These are phyloP conservation scores for Harmothoe impar DNA, from an alignment of 2,888 invertebrate genomes.

Conservation along the genomic window DNA sequence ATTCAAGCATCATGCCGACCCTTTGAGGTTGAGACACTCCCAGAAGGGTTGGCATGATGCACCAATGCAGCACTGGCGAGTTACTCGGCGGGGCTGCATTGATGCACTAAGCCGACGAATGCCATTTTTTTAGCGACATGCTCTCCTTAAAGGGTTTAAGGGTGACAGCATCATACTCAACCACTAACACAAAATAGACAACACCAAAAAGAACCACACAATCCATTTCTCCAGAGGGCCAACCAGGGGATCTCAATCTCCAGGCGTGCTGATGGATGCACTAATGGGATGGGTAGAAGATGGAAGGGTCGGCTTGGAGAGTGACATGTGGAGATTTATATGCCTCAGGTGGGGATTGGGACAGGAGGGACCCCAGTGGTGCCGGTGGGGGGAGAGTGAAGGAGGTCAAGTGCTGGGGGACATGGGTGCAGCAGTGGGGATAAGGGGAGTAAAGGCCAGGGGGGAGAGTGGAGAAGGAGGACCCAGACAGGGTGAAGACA, in stretches of 20 bases:
- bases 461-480: not conserved
- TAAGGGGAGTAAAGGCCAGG: constrained; percentile 3
- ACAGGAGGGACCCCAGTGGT: not conserved
- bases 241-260: not conserved
- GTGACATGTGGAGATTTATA: constrained; percentile 21
- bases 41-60: too few species aligned
- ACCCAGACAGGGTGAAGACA: not conserved
- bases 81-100: too few species aligned
- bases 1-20: too few species aligned
- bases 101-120: not conserved
- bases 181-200: not conserved
- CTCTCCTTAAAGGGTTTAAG: too few species aligned
- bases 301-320: not conserved
- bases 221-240: not conserved
- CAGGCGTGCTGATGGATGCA: not conserved
- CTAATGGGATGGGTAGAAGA: not conserved
- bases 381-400: not conserved
- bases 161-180: too few species aligned
- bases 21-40: too few species aligned
- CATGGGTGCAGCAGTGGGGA: not conserved
- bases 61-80: too few species aligned
- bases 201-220: not conserved
- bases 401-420: not conserved
- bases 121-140: not conserved
- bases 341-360: not conserved